phyloP scores from a whole-genome alignment of 1,140 invertebrate species.

The Caenorhabditis brenneri region DNA sequence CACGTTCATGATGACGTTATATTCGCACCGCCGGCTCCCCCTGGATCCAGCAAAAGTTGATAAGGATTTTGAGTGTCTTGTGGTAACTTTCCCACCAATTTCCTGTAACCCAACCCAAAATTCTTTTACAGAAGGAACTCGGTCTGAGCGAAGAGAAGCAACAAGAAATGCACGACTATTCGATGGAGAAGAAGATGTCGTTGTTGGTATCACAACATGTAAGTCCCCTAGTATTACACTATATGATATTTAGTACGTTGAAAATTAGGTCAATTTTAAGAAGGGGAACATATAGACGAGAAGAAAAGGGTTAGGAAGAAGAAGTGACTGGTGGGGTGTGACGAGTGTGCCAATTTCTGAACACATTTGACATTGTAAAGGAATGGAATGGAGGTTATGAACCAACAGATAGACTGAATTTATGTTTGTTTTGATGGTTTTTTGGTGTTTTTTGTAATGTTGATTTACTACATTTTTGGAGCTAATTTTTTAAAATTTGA shows the following conservation, averaged over 20 bases:
- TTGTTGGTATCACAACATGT: conserved; percentile 44
- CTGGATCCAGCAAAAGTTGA: conserved; percentile 12
- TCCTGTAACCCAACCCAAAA: no score
- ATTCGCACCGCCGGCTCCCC: neutral
- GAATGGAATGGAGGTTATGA: neutral
- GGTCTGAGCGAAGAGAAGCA: conserved; percentile 61
- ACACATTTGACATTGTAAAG: neutral
- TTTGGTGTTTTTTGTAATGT: no score
- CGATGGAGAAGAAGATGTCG: conserved; percentile 60
- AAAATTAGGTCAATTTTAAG: neutral
- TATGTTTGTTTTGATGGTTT: neutral
- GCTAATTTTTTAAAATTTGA: no score
- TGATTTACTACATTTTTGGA: no score
- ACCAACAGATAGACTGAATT: no score
- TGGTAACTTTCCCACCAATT: neutral
- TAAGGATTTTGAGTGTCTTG: conserved; percentile 22
- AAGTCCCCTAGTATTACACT: no score
- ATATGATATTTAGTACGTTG: no score
- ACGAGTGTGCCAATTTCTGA: conserved; percentile 14
- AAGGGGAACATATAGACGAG: neutral
- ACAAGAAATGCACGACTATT: conserved; percentile 57
- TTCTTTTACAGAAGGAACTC: conserved; percentile 59
- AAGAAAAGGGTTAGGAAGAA: neutral
- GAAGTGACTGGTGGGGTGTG: neutral
- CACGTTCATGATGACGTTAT: conserved; percentile 14